Evolutionary conservation across 2,797 vertebrate genomes (phyloP).

Genomic region (Chiloscyllium punctatum): DNA sequence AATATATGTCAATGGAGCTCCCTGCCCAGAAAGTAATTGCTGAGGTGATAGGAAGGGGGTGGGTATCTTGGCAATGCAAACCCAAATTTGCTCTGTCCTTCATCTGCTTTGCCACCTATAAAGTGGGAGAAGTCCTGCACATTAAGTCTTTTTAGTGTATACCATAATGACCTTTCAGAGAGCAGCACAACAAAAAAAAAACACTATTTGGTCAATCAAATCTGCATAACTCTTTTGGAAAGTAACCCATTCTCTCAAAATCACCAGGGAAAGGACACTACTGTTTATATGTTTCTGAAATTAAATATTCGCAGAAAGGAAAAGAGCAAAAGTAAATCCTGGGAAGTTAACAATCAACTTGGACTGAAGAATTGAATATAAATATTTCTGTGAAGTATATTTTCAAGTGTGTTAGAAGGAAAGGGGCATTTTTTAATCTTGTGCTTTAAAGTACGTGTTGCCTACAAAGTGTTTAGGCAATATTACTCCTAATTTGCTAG

Average conservation of each 20-base stretch:
- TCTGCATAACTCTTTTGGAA: background rate
- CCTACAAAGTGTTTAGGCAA: background rate
- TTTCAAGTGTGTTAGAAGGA: background rate
- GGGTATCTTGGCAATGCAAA: too few species aligned
- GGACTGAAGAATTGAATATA: background rate
- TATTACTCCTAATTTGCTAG: background rate
- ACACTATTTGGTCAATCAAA: background rate
- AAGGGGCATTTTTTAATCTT: background rate
- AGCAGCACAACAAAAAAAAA: background rate
- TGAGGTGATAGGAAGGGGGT: too few species aligned
- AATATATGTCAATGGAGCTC: too few species aligned
- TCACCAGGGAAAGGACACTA: background rate
- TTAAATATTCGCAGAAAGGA: background rate
- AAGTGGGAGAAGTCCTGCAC: background rate
- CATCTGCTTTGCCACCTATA: too few species aligned
- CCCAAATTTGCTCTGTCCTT: too few species aligned
- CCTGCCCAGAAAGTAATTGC: too few species aligned
- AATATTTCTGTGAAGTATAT: background rate
- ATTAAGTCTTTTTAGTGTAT: background rate
- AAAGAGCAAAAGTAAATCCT: background rate
- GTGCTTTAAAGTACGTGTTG: background rate
- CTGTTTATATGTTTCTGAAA: background rate
- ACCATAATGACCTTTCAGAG: background rate
- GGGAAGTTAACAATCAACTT: background rate
- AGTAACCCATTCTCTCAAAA: background rate